phyloP scores from a whole-genome alignment of 2,888 invertebrate species.

The Gisinianus flammeolus region DNA sequence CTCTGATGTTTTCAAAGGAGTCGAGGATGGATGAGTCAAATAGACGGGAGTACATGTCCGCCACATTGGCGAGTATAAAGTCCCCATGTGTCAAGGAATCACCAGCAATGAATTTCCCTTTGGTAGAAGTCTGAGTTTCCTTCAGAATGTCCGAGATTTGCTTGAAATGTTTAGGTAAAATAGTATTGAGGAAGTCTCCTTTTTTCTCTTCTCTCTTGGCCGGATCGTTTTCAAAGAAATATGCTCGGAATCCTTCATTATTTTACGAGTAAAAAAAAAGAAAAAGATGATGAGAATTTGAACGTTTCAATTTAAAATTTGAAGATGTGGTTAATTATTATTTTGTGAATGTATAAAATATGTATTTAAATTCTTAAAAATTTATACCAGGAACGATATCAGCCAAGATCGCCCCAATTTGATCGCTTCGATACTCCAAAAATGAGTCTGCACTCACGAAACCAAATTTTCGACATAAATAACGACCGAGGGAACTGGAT shows the following conservation, averaged over 20 bases:
- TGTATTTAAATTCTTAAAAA: too few relatives aligned
- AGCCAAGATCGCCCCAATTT: neutral
- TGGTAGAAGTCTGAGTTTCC: neutral
- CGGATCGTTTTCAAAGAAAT: neutral
- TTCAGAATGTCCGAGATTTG: neutral
- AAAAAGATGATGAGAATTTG: neutral
- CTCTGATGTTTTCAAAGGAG: neutral
- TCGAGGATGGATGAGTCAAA: neutral
- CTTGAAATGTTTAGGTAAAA: neutral
- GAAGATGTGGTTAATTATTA: neutral
- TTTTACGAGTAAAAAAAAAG: neutral
- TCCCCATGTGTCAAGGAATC: neutral
- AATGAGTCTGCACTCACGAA: neutral
- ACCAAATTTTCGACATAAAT: slow-evolving; percentile 1
- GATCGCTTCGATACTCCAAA: neutral
- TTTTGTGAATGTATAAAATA: neutral
- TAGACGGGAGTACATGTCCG: neutral
- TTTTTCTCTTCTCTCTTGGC: neutral
- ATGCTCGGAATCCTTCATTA: neutral
- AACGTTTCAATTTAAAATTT: neutral
- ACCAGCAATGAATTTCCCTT: neutral
- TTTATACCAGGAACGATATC: too few relatives aligned
- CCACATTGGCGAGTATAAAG: neutral
- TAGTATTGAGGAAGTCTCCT: neutral
- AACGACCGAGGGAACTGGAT: neutral